These are phyloP conservation scores for Zoanthus sansibaricus DNA, from an alignment of 92 coral and sea anemone species.

Conservation along the genomic window DNA sequence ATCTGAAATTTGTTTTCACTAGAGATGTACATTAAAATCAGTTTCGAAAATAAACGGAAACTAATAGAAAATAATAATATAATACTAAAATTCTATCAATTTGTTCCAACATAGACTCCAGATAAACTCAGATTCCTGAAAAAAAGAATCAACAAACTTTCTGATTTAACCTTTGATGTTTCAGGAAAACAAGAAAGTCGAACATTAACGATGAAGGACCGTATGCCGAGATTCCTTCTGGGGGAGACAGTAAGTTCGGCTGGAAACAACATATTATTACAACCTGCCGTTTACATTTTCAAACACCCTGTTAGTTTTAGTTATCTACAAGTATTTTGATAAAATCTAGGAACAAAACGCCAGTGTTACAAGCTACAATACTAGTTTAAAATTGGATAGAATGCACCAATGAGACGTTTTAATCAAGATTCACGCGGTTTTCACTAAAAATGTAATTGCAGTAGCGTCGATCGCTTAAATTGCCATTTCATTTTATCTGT, in stretches of 20 bases:
- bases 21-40: no score
- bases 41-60: no score
- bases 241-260: slow-evolving; percentile 11
- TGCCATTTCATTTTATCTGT: background rate
- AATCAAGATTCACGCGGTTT: background rate
- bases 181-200: background rate
- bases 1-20: no score
- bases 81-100: background rate
- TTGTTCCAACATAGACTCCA: background rate
- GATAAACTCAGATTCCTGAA: background rate
- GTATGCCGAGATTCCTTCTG: slow-evolving; percentile 10
- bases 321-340: no score
- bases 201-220: slow-evolving; percentile 1
- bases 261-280: no score
- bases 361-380: no score
- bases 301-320: no score
- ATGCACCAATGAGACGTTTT: background rate
- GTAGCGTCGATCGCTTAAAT: background rate
- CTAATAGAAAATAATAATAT: no score
- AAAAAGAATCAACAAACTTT: background rate
- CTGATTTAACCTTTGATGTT: background rate
- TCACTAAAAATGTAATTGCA: background rate
- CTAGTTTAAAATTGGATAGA: no score
- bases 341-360: no score
- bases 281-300: no score